Evolutionary conservation across 2,797 vertebrate genomes (phyloP).

Genomic region (Tapirus indicus): DNA sequence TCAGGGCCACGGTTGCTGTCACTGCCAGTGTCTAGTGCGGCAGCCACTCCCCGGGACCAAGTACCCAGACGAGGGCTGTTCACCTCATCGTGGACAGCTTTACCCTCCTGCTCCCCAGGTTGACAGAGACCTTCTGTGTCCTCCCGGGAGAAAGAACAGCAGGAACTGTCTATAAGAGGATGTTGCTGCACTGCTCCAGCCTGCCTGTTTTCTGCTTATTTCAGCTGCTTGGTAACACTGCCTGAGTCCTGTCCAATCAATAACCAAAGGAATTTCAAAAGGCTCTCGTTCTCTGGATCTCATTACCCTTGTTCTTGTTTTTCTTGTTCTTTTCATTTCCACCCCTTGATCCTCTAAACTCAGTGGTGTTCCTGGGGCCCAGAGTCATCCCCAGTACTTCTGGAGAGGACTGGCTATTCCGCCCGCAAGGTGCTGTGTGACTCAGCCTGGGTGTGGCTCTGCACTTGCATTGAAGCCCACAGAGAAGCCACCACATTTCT

Average conservation of each 20-base stretch:
- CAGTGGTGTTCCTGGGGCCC: not conserved
- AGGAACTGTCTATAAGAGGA: not conserved
- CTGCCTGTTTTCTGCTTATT: not conserved
- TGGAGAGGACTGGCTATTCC: not conserved
- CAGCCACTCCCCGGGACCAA: not conserved
- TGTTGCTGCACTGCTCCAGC: rapidly evolving
- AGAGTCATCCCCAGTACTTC: not conserved
- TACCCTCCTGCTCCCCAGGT: not conserved
- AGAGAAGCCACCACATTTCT: not conserved
- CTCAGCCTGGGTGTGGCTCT: not conserved
- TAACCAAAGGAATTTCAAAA: not conserved
- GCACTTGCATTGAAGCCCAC: not conserved
- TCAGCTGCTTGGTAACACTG: not conserved
- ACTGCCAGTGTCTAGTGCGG: rapidly evolving
- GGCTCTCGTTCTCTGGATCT: not conserved
- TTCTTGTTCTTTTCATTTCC: not conserved
- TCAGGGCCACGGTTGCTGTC: not conserved
- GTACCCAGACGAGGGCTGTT: not conserved
- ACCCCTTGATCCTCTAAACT: not conserved
- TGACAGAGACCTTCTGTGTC: not conserved
- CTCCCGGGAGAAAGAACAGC: not conserved
- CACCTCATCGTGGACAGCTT: not conserved
- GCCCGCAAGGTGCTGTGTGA: rapidly evolving
- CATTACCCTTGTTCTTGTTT: not conserved
- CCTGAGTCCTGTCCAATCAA: not conserved